Base-by-base conservation (phyloP, 2,113 vertebrate genomes). In the Albula glossodonta region DNA sequence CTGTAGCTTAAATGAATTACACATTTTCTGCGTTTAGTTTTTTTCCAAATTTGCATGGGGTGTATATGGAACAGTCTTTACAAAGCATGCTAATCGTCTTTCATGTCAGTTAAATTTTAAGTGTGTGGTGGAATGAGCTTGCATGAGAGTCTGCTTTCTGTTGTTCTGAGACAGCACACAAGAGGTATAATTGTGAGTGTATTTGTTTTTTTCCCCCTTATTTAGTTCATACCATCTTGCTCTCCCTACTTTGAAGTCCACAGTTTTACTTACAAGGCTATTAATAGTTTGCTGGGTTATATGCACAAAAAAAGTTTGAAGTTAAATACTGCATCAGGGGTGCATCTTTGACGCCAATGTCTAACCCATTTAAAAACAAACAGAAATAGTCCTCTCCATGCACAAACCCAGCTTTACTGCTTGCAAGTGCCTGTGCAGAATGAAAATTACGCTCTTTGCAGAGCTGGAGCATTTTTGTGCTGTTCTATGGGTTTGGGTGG, bases 401-500 rank as follows among this genome's bases (percentile, higher is more conserved):
- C 8, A 15, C 10, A 74, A 74, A 31, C 70, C 70, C 22, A 25
- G 4, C 70, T 10, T 22, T 74, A 0, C 8, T 10, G 22, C 1
- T 74, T 7, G 25, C 25, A 31, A 10, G 70, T 31, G 31, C 31
- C 70, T 31, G 10, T 10, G n/a, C 70, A 74, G 22, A 7, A n/a
- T 31, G 70, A 74, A 19, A 78, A 84, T 77, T 31, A 86, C 31
- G 70, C 70, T 25, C 17, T 51, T 80, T 51, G 48, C 79, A 22
- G 50, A 63, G 48, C 41, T 51, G 19, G 80, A 85, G 52, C 74
- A 51, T 63, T 60, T 53, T 70, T 56, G 22, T 87, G 50, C 79
- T 41, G 41, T 49, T 53, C 25, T 78, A 22, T 56, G 11, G 50
- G 56, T n/a, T 22, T 81, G 63, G 81, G 56, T 66, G 49, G 84